phyloP scores from a whole-genome alignment of 2,113 vertebrate genomes.

The Bolborhynchus lineola region DNA sequence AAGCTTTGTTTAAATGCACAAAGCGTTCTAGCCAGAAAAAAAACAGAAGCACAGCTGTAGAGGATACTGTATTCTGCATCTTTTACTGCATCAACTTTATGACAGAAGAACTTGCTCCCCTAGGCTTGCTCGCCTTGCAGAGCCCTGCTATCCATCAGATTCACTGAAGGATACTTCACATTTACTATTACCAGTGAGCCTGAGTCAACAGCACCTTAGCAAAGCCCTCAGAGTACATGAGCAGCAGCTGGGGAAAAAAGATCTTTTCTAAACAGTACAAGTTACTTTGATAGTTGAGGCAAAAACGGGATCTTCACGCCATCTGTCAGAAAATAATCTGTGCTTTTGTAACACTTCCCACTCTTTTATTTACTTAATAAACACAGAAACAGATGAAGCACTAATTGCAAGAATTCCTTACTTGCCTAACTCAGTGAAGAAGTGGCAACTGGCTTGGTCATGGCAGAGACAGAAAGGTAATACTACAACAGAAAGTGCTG shows the following conservation, averaged over 20 bases:
- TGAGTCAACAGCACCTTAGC: neutral
- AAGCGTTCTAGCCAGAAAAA: neutral
- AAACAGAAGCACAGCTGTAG: neutral
- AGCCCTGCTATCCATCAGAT: neutral
- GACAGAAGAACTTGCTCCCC: neutral
- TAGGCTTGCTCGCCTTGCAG: neutral
- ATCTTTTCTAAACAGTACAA: neutral
- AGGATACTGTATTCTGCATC: neutral
- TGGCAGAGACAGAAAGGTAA: neutral
- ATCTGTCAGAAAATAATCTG: constrained; percentile 8
- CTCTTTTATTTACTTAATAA: neutral
- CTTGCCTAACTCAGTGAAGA: neutral
- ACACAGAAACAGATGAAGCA: neutral
- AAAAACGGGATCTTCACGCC: neutral
- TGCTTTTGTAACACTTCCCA: neutral
- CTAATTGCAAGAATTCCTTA: neutral
- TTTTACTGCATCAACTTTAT: neutral
- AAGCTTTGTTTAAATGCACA: neutral
- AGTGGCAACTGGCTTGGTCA: neutral
- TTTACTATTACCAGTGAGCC: neutral
- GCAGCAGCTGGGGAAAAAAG: neutral
- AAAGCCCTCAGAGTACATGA: neutral
- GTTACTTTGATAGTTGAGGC: neutral
- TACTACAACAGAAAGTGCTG: constrained; percentile 3
- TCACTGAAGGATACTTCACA: neutral